Conservation (phyloP, 2,888 invertebrate genomes). For the Brachyptera putata region DNA sequence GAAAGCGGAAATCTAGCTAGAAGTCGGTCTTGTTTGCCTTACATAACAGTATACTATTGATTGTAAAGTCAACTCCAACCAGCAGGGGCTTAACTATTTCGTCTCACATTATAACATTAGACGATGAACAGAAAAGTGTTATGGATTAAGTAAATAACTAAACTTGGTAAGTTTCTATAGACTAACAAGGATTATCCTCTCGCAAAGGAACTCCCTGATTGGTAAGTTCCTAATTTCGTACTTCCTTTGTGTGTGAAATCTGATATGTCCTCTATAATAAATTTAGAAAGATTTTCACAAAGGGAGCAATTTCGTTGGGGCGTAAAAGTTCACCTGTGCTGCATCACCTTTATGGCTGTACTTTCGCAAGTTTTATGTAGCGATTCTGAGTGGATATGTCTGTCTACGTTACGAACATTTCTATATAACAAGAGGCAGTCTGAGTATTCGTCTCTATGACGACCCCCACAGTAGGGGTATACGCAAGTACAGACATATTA, state of each 20-base stretch:
- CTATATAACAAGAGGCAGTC: background rate
- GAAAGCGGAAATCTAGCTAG: conserved; percentile 1
- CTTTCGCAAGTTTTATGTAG: conserved; percentile 7
- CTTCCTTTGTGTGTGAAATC: background rate
- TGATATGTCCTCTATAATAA: background rate
- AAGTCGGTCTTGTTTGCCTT: background rate
- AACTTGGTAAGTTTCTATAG: conserved; percentile 8
- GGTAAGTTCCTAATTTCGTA: background rate
- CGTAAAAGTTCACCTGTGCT: conserved; percentile 2
- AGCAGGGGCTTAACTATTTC: background rate
- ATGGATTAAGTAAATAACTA: conserved; percentile 11
- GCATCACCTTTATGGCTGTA: conserved; percentile 8
- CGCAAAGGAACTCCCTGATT: no score
- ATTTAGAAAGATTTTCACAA: no score
- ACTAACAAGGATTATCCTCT: background rate
- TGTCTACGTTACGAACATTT: background rate
- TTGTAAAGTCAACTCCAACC: conserved; percentile 7
- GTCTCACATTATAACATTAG: conserved; percentile 5
- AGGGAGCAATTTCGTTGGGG: no score
- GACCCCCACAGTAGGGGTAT: background rate
- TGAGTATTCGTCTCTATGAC: background rate
- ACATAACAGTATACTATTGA: no score
- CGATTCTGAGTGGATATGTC: background rate
- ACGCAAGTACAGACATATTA: background rate
- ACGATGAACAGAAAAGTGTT: conserved; percentile 5